Evolutionary conservation across 2,113 vertebrate species (phyloP), one percentile per base, ranked within the genome.

Genomic region (Nibea coibor): DNA sequence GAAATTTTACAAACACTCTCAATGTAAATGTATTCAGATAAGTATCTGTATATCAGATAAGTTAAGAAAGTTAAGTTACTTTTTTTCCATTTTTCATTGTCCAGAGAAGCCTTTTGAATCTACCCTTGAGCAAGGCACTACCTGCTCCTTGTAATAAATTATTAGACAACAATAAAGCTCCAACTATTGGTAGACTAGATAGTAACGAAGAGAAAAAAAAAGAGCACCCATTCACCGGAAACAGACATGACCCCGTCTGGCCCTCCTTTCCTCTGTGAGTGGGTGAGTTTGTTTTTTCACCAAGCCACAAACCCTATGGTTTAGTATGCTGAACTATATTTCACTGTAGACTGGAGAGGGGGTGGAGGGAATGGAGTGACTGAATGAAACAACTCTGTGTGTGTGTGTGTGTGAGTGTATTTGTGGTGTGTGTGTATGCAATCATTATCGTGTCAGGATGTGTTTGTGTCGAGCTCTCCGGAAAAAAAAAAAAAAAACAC

Each of bases 251-350:
- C 73, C 56, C 81, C 57, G 69, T 85, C 87, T 91, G 65, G 65
- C 76, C 58, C 58, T 80, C 85, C 59, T 80, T 89, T 89, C 84
- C 84, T 75, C 81, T 70, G 65, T 78, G 87, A 84, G 92, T 93
- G 91, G 93, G 93, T 67, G 90, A 81, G 68, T 62, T 81, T 92
- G 78, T 93, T 94, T 91, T 93, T 81, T 72, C 48, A 86, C 35
- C 78, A 75, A 59, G 50, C 91, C 90, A 90, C 91, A 92, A 91
- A 91, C 91, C 91, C 85, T 90, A 87, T 93, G 83, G 87, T 94
- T 93, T 82, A 80, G 65, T 26, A 58, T 31, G 59, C 86, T 75
- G 78, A 87, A 82, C 83, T 89, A 88, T 89, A 87, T 90, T 92
- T 91, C 83, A 88, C 79, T 71, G 48, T 75, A 63, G 72, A 78